phyloP scores from a whole-genome alignment of 2,888 invertebrate species.

The Cremastinae sp. region DNA sequence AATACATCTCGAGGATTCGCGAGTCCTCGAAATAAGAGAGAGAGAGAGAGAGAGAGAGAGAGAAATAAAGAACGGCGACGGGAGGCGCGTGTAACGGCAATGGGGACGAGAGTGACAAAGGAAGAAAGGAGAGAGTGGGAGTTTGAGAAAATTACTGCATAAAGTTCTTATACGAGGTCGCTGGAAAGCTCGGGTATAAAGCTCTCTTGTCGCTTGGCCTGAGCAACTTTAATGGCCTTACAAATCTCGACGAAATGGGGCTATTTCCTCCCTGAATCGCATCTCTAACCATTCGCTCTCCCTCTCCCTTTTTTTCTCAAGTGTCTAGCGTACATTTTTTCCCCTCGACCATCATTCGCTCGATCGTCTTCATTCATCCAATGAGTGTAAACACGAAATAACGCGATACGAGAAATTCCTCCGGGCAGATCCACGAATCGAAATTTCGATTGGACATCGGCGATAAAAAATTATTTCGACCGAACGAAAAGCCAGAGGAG shows the following conservation, averaged over 20 bases:
- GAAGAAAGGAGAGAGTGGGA: constrained; percentile 36
- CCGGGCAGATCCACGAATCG: no score
- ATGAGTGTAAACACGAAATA: no score
- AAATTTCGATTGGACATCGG: no score
- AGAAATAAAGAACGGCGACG: constrained; percentile 28
- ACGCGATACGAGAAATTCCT: no score
- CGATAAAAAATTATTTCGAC: no score
- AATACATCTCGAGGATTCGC: constrained; percentile 4
- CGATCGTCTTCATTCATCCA: background rate
- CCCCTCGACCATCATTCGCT: constrained; percentile 12
- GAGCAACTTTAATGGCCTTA: constrained; percentile 70
- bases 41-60: constrained; percentile 9
- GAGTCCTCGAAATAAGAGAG: constrained; percentile 8
- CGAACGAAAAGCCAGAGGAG: no score
- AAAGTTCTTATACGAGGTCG: constrained; percentile 61
- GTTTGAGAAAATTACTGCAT: constrained; percentile 58
- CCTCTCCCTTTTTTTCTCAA: background rate
- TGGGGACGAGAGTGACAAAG: background rate
- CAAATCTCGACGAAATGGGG: constrained; percentile 71
- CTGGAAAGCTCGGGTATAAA: constrained; percentile 27
- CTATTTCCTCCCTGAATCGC: constrained; percentile 67
- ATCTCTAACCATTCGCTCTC: constrained; percentile 48
- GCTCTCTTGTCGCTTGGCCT: constrained; percentile 28
- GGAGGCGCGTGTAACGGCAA: background rate
- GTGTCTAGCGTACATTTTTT: constrained; percentile 13